Evolutionary conservation across 1,140 invertebrate genomes (phyloP), one percentile per base, ranked within the genome.

Genomic region (Drosophila mojavensis): DNA sequence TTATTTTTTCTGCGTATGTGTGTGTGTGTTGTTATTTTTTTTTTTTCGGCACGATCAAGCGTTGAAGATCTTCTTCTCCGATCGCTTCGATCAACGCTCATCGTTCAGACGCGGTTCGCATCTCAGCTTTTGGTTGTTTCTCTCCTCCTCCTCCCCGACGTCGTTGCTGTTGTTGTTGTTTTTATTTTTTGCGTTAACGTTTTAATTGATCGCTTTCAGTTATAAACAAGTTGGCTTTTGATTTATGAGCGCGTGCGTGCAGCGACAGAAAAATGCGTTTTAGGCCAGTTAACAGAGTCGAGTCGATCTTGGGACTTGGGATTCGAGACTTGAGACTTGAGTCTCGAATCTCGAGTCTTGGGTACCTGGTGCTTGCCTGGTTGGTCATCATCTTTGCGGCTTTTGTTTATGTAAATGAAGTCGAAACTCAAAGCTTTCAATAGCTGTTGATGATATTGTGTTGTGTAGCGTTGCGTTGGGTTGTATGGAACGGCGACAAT

Each of bases 151-250:
- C 20, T 24, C 20, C 20, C 3, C 20, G 17, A 17, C 17, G 20
- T 24, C 3, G 48, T 53, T 60, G 60, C 33, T 45, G 30, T 33
- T 71, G 48, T 53, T 60, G 60, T 41, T 45, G 30, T 33, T 71
- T 60, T 63, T 67, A 80, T 86, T 80, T 85, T 86, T 86, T 86
- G 83, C 83, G 84, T 88, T 86, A 89, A 89, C 83, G 80, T 89
- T 89, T 86, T 86, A 86, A 86, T 86, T 86, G 83, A 89, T 89
- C 84, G 84, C 83, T 86, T 86, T 86, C 83, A 86, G 83, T 86
- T 89, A 89, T 86, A 88, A 88, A 79, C 83, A 89, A 86, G 84
- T 86, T 86, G 84, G 76, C 72, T 86, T 89, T 86, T 86, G 83
- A 84, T 84, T 84, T 84, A 84, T 84, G 81, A 85, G 81, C 78